Conservation (phyloP, 2,797 vertebrate genomes). For the Acanthopagrus latus region DNA sequence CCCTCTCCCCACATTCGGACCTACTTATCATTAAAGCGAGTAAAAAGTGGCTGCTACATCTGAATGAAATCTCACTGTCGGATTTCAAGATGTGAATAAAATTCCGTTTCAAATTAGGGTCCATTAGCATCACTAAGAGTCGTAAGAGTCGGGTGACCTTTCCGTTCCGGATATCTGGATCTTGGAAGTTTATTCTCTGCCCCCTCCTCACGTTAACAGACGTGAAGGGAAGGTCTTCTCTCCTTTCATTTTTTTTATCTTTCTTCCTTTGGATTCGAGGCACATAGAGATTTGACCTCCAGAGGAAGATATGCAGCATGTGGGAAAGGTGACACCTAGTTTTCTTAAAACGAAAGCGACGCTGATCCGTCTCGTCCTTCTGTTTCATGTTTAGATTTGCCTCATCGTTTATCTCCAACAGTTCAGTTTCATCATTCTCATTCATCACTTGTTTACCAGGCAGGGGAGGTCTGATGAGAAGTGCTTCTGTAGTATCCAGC, state of each 20-base stretch:
- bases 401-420: too few relatives aligned
- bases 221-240: constrained; percentile 45
- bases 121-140: constrained; percentile 84
- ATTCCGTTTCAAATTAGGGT: constrained; percentile 81
- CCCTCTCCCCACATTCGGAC: constrained; percentile 55
- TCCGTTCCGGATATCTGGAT: constrained; percentile 48
- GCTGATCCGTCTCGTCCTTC: neutral
- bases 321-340: constrained; percentile 13
- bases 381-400: too few relatives aligned
- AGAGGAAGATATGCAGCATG: constrained; percentile 3
- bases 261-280: constrained; percentile 18
- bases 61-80: constrained; percentile 79
- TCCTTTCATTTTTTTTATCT: neutral
- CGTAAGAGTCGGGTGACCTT: constrained; percentile 70
- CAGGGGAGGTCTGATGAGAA: too few relatives aligned
- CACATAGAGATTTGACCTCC: constrained; percentile 43
- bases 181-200: constrained; percentile 59
- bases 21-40: constrained; percentile 82
- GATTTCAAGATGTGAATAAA: constrained; percentile 80
- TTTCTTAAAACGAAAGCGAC: neutral
- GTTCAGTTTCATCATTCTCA: neutral
- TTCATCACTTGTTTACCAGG: too few relatives aligned
- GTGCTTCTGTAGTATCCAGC: too few relatives aligned
- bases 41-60: constrained; percentile 75
- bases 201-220: constrained; percentile 28